Evolutionary conservation across 2,797 vertebrate species (phyloP).

Genomic region (Myripristis jacobus): DNA sequence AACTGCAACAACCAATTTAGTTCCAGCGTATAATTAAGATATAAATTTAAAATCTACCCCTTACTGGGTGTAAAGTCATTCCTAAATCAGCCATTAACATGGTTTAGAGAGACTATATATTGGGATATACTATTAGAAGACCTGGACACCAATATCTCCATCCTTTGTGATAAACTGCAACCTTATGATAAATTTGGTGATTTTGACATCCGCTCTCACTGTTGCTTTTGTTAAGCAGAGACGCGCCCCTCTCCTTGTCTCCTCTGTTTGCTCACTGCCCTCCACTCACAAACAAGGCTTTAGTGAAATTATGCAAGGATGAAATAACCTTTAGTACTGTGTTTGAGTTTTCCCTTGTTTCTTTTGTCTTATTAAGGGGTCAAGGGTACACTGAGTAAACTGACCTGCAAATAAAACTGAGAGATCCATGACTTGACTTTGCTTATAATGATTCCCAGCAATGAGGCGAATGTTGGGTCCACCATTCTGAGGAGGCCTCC

Average conservation of each 20-base stretch:
- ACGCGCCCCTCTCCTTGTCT: neutral
- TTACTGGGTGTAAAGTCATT: no score
- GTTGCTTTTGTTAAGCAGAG: no score
- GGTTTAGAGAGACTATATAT: no score
- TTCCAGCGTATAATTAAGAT: no score
- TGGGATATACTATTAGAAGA: no score
- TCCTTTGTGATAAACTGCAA: no score
- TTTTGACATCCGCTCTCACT: no score
- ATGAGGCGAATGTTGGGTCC: constrained; percentile 75
- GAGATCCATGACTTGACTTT: constrained; percentile 41
- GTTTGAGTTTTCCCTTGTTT: constrained; percentile 34
- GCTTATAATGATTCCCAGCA: constrained; percentile 77
- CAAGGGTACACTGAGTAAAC: constrained; percentile 38
- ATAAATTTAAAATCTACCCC: no score
- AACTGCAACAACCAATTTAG: no score
- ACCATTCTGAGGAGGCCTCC: constrained; percentile 79
- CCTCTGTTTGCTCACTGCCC: constrained; percentile 16
- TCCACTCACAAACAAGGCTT: constrained; percentile 45
- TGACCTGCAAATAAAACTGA: constrained; percentile 44
- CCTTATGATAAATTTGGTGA: no score
- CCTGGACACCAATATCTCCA: no score
- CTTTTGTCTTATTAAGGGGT: constrained; percentile 58
- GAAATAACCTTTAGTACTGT: constrained; percentile 43
- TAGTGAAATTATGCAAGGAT: neutral
- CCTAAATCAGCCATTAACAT: no score